Evolutionary conservation across 2,888 invertebrate genomes (phyloP), one percentile per base, ranked within the genome.

Genomic region (Coleophora flavipennella): DNA sequence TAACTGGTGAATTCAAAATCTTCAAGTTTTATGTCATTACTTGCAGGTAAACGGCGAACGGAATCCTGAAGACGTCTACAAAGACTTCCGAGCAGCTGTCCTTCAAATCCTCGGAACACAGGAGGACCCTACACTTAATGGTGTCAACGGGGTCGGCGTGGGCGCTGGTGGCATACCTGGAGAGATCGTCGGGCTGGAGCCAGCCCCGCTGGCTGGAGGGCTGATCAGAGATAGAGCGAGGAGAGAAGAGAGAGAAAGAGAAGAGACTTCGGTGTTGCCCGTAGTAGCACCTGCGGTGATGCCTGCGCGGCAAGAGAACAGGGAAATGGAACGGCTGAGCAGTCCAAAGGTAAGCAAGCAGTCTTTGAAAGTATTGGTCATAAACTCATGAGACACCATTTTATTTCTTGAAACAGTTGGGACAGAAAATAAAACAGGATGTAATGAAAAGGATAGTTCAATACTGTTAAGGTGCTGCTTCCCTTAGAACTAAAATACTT

Each of bases 21-120:
- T 20, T 20, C 3, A 20, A 20, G 6, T 6, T 4, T 20, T 20
- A 6, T 6, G 20, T 35, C 38, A 32, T 39, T 42, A 29, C 32
- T 44, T 47, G 13, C 68, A 95, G 94, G 91, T 95, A 11, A 94
- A 95, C 60, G 95, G 95, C 7, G 95, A 95, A 74, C 85, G 95
- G 39, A 92, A 93, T 55, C 95, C 95, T 1, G 89, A 89, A 28
- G 94, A 95, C 58, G 95, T 95, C 8, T 95, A 94, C 78, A 89
- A 90, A 61, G 95, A 95, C 73, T 95, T 95, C 72, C 89, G 92
- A 38, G 87, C 90, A 8, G 91, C 92, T 2, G 89, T 94, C 8
- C 88, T 94, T 51, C 89, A 90, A 62, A 92, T 94, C 57, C 77
- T 95, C 13, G 92, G 91, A 14, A 80, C 88, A 33, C 86, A 89